Evolutionary conservation across 2,888 invertebrate species (phyloP).

Genomic region (Thysanoteuthis rhombus): DNA sequence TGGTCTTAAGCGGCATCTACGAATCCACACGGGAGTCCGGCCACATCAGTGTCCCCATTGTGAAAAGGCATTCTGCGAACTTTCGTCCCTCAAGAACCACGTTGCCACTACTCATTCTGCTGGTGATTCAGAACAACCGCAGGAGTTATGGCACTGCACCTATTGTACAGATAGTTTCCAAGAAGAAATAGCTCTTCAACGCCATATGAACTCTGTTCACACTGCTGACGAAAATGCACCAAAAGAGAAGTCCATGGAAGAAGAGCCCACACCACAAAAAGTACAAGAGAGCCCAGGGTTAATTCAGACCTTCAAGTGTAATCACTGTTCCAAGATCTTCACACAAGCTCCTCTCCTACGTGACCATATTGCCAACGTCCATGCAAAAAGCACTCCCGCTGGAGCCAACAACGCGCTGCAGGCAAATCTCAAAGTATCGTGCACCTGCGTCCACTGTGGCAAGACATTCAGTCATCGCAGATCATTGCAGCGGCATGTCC

Average conservation of each 20-base stretch:
- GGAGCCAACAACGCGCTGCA: too few species aligned
- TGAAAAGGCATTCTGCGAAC: conserved; percentile 19
- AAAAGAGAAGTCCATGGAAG: not conserved
- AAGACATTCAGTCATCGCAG: not conserved
- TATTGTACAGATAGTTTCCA: conserved; percentile 23
- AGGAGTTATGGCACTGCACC: conserved; percentile 19
- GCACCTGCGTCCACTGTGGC: not conserved
- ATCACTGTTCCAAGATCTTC: not conserved
- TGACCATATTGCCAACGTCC: not conserved
- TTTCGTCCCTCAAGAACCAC: conserved; percentile 20
- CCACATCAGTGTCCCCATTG: not conserved
- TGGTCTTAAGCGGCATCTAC: conserved; percentile 21
- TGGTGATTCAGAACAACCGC: not conserved
- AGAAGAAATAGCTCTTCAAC: conserved; percentile 23
- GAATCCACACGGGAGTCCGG: conserved; percentile 18
- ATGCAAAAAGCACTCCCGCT: not conserved
- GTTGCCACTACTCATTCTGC: not conserved
- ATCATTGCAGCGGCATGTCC: not conserved
- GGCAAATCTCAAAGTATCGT: not conserved
- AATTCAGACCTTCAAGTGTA: not conserved
- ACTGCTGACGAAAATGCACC: not conserved
- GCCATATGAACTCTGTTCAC: not conserved
- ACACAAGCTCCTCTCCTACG: not conserved
- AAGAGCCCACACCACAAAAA: not conserved
- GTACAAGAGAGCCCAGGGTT: not conserved